Conservation (phyloP, 1,140 invertebrate species). For the Caenorhabditis tropicalis region DNA sequence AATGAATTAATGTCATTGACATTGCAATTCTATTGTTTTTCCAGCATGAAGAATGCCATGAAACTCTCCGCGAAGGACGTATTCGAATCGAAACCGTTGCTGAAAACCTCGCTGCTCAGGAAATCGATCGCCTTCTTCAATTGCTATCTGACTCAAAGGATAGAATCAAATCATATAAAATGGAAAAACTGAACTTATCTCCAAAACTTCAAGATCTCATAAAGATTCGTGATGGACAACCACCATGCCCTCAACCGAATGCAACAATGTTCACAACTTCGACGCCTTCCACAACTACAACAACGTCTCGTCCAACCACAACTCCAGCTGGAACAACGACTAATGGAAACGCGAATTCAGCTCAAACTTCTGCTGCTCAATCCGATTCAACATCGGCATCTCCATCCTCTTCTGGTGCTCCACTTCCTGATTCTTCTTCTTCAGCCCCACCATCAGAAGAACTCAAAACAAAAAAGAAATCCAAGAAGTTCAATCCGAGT, state of each 20-base stretch:
- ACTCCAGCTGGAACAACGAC: not conserved
- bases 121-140: not conserved
- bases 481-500: not conserved
- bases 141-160: not conserved
- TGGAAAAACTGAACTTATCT: not conserved
- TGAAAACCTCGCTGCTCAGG: not conserved
- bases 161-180: not conserved
- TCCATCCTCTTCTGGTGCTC: not conserved
- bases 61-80: not conserved
- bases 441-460: not conserved
- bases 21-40: too few relatives aligned
- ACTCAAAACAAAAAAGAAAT: not conserved
- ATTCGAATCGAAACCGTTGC: not conserved
- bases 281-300: not conserved
- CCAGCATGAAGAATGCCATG: constrained; percentile 14
- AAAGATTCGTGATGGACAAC: not conserved
- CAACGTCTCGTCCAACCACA: not conserved
- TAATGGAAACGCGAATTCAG: not conserved
- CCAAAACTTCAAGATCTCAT: constrained; percentile 23
- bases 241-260: constrained; percentile 2
- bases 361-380: not conserved
- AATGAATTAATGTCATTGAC: too few relatives aligned
- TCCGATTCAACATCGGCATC: not conserved
- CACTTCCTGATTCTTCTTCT: not conserved
- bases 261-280: not conserved